A percentile compares a stretch with the other conserved stretches of the same genome.
phyloP scores from a whole-genome alignment of 2,113 vertebrate genomes.

The Anthoscopus minutus region DNA sequence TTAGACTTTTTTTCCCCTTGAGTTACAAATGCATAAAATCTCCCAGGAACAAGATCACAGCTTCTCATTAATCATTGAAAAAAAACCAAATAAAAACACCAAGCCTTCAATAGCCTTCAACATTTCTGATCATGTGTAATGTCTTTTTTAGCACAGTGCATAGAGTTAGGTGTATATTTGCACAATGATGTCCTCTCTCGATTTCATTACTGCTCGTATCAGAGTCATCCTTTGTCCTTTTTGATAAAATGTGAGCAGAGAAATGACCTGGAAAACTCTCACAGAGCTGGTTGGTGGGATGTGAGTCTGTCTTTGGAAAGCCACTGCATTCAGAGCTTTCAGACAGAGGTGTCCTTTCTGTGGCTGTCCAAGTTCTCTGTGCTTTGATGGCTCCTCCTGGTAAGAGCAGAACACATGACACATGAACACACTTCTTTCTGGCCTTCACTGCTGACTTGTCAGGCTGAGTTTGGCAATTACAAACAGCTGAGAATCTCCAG shows the following conservation, averaged over 20 bases:
- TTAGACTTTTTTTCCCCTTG: background rate
- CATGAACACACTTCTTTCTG: background rate
- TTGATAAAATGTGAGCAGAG: background rate
- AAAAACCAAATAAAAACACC: background rate
- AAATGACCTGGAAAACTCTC: background rate
- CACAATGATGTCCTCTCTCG: background rate
- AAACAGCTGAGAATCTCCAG: background rate
- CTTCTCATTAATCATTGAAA: background rate
- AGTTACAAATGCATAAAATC: background rate
- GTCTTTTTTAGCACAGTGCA: background rate
- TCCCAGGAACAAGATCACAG: background rate
- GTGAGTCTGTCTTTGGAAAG: background rate
- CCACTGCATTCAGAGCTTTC: background rate
- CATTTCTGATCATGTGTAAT: background rate
- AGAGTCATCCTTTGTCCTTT: background rate
- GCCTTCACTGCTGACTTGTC: background rate
- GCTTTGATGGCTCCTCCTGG: slow-evolving; percentile 39
- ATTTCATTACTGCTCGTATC: background rate
- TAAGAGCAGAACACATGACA: background rate
- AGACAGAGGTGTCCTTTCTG: background rate
- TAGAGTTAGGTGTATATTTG: background rate
- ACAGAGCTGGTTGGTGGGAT: background rate
- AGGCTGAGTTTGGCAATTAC: background rate
- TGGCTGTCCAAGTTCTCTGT: background rate
- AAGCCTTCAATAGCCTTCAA: background rate